phyloP scores from a whole-genome alignment of 2,888 invertebrate species.

The Ptilodon capucinus region DNA sequence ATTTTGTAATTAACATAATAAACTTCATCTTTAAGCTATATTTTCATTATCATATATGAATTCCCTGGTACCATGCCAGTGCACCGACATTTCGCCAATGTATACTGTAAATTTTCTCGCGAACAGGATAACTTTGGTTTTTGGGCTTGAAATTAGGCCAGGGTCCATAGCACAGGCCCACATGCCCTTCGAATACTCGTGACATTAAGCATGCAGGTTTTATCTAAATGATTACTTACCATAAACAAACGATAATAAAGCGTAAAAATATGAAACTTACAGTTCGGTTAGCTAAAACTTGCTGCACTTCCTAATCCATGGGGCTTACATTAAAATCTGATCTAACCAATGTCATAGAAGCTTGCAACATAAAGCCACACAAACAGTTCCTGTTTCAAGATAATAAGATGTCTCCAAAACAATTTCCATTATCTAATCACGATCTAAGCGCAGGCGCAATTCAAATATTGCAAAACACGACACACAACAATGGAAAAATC shows the following conservation, averaged over 20 bases:
- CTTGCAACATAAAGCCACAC: not conserved
- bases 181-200: not conserved
- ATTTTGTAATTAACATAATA: too few relatives aligned
- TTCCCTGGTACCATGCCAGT: too few relatives aligned
- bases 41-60: too few relatives aligned
- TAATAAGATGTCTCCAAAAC: slow-evolving; percentile 6
- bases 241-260: not conserved
- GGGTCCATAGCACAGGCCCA: not conserved
- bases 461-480: slow-evolving; percentile 2
- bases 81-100: too few relatives aligned
- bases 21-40: too few relatives aligned
- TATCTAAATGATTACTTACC: too few relatives aligned
- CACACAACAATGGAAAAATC: slow-evolving; percentile 18
- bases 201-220: not conserved
- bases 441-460: slow-evolving; percentile 9
- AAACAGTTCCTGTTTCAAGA: not conserved
- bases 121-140: not conserved
- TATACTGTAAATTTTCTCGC: not conserved
- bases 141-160: not conserved
- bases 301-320: too few relatives aligned
- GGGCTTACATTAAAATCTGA: not conserved
- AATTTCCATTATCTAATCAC: slow-evolving; percentile 17
- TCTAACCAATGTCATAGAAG: not conserved
- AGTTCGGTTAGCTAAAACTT: too few relatives aligned
- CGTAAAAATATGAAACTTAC: too few relatives aligned